Conservation (phyloP, 1,140 invertebrate genomes). For the Eubasilissa regina region DNA sequence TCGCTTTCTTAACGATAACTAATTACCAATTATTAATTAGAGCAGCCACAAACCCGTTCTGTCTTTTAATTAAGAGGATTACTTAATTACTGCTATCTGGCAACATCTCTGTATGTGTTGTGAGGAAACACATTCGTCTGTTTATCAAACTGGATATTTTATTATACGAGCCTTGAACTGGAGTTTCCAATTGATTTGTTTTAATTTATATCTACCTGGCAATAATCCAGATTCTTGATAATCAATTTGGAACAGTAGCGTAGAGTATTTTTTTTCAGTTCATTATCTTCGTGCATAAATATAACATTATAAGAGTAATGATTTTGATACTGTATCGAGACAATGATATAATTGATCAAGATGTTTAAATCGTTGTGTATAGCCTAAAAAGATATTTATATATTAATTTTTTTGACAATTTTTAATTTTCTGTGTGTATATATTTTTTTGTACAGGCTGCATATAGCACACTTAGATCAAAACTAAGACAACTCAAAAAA, state of each 20-base stretch:
- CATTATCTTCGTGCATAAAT: too few relatives aligned
- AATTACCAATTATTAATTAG: slow-evolving; percentile 45
- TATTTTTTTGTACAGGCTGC: too few relatives aligned
- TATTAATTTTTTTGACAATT: too few relatives aligned
- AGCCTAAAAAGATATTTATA: too few relatives aligned
- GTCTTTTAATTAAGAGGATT: slow-evolving; percentile 15
- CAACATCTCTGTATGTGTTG: slow-evolving; percentile 12
- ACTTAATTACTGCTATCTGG: background rate
- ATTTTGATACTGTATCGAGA: too few relatives aligned
- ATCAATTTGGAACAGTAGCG: slow-evolving; percentile 29
- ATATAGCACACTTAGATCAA: too few relatives aligned
- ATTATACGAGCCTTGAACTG: background rate
- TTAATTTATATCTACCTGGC: slow-evolving; percentile 18
- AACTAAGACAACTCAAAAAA: too few relatives aligned
- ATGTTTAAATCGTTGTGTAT: too few relatives aligned
- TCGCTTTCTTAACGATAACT: slow-evolving; percentile 17
- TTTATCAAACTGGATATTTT: slow-evolving; percentile 1
- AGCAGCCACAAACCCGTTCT: slow-evolving; percentile 21
- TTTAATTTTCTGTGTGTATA: too few relatives aligned
- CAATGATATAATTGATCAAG: too few relatives aligned
- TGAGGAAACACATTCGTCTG: background rate
- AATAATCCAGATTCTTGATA: slow-evolving; percentile 18
- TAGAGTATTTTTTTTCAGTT: background rate
- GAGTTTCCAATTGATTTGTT: slow-evolving; percentile 23
- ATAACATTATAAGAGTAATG: too few relatives aligned